Evolutionary conservation across 2,888 invertebrate genomes (phyloP), one percentile per base, ranked within the genome.

Genomic region (Cosmorhoe ocellata): DNA sequence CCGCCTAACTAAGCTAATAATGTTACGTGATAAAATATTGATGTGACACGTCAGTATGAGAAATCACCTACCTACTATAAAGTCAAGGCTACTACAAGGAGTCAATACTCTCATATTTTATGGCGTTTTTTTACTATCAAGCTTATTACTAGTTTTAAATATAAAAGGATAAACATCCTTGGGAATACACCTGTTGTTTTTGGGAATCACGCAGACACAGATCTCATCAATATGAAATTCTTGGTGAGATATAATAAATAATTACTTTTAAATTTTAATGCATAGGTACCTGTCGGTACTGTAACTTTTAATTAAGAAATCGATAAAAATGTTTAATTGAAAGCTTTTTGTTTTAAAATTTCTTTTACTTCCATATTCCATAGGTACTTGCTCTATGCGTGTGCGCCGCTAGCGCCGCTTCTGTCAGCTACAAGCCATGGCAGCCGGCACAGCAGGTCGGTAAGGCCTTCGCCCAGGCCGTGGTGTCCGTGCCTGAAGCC

Each of bases 191-290:
- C 63, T 76, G 71, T 79, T 71, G 61, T 57, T 67, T 70, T 63
- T 69, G 66, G 62, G 49, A 59, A 51, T 59, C 62, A 59, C 58
- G 59, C 65, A 69, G 61, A 66, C 54, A 61, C 66, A 67, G 66
- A 76, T 71, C 74, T 74, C 69, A 69, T 48, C 68, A 76, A 67
- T 45, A 80, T 80, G 80, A 78, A 77, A 70, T 72, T 75, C 63
- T 64, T 79, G 70, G 80, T 80, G 39, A 71, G 78, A 60, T 54
- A 42, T 38, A 31, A 37, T 12, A 30, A 28, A 38, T 18, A 10
- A 14, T 31, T n/a, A n/a, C n/a, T n/a, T 8, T 26, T 12, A 7
- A 24, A 24, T 24, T 5, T n/a, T n/a, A n/a, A n/a, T n/a, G n/a
- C n/a, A n/a, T n/a, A n/a, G n/a, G n/a, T n/a, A n/a, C n/a, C n/a